These are phyloP conservation scores for Eupeodes latifasciatus DNA, from an alignment of 2,888 invertebrate species.

Conservation along the genomic window DNA sequence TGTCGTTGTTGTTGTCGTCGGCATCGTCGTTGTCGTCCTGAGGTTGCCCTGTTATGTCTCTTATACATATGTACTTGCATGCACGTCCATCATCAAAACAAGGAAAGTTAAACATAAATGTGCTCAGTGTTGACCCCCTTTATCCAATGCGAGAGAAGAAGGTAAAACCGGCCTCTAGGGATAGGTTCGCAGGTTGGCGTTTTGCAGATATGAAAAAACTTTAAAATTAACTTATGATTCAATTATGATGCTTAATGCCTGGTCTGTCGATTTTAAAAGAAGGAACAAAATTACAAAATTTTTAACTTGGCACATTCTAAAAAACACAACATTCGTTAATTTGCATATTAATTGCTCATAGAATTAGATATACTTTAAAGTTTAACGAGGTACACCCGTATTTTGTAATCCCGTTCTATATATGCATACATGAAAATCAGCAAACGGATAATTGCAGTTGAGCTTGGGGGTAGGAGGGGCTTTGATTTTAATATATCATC, in stretches of 20 bases:
- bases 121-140: slow-evolving; percentile 55
- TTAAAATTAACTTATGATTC: slow-evolving; percentile 70
- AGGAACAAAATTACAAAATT: not conserved
- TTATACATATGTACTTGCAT: slow-evolving; percentile 33
- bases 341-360: slow-evolving; percentile 72
- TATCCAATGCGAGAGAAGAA: slow-evolving; percentile 14
- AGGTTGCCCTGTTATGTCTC: slow-evolving; percentile 30
- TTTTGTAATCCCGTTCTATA: slow-evolving; percentile 6
- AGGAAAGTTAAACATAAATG: slow-evolving; percentile 50
- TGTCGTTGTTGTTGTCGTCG: not conserved
- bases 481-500: not conserved
- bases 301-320: too few relatives aligned
- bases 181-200: not conserved
- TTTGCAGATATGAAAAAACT: slow-evolving; percentile 39
- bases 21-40: slow-evolving; percentile 24
- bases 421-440: slow-evolving; percentile 25
- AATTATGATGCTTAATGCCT: slow-evolving; percentile 65
- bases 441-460: slow-evolving; percentile 53
- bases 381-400: slow-evolving; percentile 37
- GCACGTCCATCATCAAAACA: slow-evolving; percentile 65
- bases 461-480: not conserved
- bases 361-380: slow-evolving; percentile 47
- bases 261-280: not conserved
- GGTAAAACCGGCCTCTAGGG: not conserved
- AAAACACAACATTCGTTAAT: slow-evolving; percentile 61